Base-by-base conservation (phyloP, 2,888 invertebrate genomes). In the Aquatica leii region DNA sequence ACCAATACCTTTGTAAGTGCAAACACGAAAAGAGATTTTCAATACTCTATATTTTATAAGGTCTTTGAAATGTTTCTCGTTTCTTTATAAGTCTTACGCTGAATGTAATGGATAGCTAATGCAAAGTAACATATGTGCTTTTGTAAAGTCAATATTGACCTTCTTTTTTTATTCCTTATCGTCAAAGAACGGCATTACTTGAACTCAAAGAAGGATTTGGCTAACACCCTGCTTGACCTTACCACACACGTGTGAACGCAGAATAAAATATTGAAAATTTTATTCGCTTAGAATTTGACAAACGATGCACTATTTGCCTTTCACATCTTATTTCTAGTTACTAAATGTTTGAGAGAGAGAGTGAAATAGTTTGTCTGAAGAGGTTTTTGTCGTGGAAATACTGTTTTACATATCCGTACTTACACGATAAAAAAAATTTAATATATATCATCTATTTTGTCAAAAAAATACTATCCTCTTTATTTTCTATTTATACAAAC, bases 221-320 rank as follows among this genome's bases (percentile, higher is more conserved):
- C 17, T 46, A 24, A 24, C 24, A 24, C 24, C 18, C 15, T 15
- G 17, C 46, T 18, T 17, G 17, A 46, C 46, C 20, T 46, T 11
- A 46, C 46, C 46, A 8, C 46, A 46, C 46, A 46, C 46, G 18
- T 46, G 46, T 18, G 15, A 14, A 43, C 14, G 43, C 12, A 43
- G 17, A 43, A 15, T 43, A 17, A 43, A 14, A 43, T 43, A 43
- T 43, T 43, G 17, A 46, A 46, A 18, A 15, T 41, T 41, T 41
- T 41, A 41, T 14, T 15, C 8, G 6, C 18, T 46, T 17, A 37
- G 54, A 59, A 58, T 58, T 37, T 63, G 63, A 63, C 63, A 63
- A 63, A 63, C 63, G 63, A 54, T 63, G 53, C 57, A 58, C 52
- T 62, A 62, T 62, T 59, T 63, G 54, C 63, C 56, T 59, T 64